Conservation (phyloP, 2,888 invertebrate species). For the Diaprepes abbreviatus region DNA sequence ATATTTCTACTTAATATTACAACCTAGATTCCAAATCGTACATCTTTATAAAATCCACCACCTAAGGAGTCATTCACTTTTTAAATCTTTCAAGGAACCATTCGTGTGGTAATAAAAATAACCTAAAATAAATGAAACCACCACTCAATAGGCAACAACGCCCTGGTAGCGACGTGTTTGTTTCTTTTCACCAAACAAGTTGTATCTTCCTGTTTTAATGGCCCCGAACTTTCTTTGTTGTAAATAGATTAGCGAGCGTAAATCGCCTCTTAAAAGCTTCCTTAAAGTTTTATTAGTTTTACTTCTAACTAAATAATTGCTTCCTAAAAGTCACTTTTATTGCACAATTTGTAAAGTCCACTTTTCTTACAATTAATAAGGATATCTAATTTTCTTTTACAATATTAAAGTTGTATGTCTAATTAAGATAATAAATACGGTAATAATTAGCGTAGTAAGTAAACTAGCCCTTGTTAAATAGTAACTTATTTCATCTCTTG, state of each 20-base stretch:
- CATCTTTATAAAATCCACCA: too few relatives aligned
- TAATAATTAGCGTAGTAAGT: too few relatives aligned
- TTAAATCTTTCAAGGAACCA: too few relatives aligned
- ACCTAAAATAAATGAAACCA: background rate
- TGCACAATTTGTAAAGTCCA: background rate
- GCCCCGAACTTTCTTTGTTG: constrained; percentile 13
- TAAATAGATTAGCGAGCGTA: constrained; percentile 22
- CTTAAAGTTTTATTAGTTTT: constrained; percentile 18
- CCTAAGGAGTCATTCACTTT: too few relatives aligned
- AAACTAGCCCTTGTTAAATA: too few relatives aligned
- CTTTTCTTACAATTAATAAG: background rate
- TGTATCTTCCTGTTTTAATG: constrained; percentile 7
- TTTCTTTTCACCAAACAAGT: constrained; percentile 1
- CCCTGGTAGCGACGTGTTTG: background rate
- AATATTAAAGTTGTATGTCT: too few relatives aligned
- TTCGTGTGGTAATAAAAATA: too few relatives aligned
- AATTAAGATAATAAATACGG: too few relatives aligned
- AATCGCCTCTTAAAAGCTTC: constrained; percentile 19
- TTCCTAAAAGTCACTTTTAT: background rate
- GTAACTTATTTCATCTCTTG: too few relatives aligned
- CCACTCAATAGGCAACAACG: background rate
- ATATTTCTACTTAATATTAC: too few relatives aligned
- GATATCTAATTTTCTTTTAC: too few relatives aligned
- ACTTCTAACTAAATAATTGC: background rate
- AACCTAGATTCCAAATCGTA: too few relatives aligned